Percentiles rank a stretch among this genome's conserved stretches.
Evolutionary conservation across 2,888 invertebrate genomes (phyloP).

Genomic region (Entomobrya proxima): DNA sequence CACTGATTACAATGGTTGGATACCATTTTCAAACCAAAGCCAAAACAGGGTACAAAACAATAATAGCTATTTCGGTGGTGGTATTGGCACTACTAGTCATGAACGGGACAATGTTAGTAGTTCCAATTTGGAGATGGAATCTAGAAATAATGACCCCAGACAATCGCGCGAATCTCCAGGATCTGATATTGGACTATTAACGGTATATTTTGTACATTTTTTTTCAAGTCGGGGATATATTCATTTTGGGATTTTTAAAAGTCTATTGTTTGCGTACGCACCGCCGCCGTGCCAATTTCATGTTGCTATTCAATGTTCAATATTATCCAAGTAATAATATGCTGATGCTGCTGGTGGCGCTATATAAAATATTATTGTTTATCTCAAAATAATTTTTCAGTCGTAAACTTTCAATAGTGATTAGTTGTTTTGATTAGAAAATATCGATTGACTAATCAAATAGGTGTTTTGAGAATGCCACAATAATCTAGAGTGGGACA

Average conservation of each 20-base stretch:
- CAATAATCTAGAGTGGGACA: constrained; percentile 2
- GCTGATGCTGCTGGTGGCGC: constrained; percentile 56
- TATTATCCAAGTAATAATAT: not conserved
- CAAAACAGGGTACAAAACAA: constrained; percentile 19
- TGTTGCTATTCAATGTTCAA: not conserved
- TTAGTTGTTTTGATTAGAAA: not conserved
- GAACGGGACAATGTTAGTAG: constrained; percentile 1
- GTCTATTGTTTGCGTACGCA: not conserved
- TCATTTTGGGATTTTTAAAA: not conserved
- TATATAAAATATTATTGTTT: not conserved
- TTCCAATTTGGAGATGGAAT: not conserved
- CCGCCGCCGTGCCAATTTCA: not conserved
- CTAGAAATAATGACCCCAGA: constrained; percentile 21
- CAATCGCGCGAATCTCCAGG: constrained; percentile 15
- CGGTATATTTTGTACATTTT: constrained; percentile 25
- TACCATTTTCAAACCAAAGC: not conserved
- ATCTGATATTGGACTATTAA: constrained; percentile 6
- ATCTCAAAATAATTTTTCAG: not conserved
- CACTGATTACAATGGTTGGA: constrained; percentile 48
- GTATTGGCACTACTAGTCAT: not conserved
- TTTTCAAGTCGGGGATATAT: not conserved
- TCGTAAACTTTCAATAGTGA: too few species aligned
- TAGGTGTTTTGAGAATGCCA: not conserved
- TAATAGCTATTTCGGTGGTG: constrained; percentile 18
- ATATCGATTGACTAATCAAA: constrained; percentile 7